These are phyloP conservation scores for Morbakka virulenta DNA, from an alignment of 30 jellyfish, hydroid and myxozoan genomes.

Conservation along the genomic window DNA sequence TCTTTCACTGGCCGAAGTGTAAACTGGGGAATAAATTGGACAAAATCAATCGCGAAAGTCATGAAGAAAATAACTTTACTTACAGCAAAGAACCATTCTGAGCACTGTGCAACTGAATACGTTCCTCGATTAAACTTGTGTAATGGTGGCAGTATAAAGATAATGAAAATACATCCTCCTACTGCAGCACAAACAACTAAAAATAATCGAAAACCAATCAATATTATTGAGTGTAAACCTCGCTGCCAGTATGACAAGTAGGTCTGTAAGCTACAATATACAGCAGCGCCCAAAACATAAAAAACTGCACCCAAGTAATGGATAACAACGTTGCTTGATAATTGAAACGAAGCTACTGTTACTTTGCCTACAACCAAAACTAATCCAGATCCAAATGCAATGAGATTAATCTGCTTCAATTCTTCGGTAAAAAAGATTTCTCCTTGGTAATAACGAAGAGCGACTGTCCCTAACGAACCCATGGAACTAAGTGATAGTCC, in stretches of 20 bases:
- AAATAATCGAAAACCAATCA: slow-evolving; percentile 27
- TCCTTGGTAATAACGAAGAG: slow-evolving; percentile 68
- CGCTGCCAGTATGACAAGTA: slow-evolving; percentile 33
- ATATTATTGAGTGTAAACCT: not conserved
- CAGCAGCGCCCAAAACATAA: slow-evolving; percentile 52
- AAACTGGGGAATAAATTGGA: slow-evolving; percentile 52
- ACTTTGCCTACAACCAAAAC: slow-evolving; percentile 50
- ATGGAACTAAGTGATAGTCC: slow-evolving; percentile 69
- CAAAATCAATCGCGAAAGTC: slow-evolving; percentile 70
- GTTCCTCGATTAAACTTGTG: slow-evolving; percentile 39
- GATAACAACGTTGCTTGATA: slow-evolving; percentile 38
- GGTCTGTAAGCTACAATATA: slow-evolving; percentile 51
- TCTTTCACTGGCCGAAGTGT: too few species aligned
- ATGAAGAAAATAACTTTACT: slow-evolving; percentile 57
- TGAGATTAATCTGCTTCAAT: slow-evolving; percentile 11
- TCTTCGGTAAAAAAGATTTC: not conserved
- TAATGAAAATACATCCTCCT: slow-evolving; percentile 49
- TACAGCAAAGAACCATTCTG: slow-evolving; percentile 85
- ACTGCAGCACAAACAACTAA: slow-evolving; percentile 27
- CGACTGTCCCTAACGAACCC: slow-evolving; percentile 41
- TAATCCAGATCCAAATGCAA: slow-evolving; percentile 44
- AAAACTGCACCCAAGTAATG: slow-evolving; percentile 76
- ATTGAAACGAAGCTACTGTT: slow-evolving; percentile 72
- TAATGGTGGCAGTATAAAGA: slow-evolving; percentile 55
- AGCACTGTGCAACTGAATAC: slow-evolving; percentile 58